Conservation (phyloP, 2,797 vertebrate species). For the Gymnoscopelus microlampas region DNA sequence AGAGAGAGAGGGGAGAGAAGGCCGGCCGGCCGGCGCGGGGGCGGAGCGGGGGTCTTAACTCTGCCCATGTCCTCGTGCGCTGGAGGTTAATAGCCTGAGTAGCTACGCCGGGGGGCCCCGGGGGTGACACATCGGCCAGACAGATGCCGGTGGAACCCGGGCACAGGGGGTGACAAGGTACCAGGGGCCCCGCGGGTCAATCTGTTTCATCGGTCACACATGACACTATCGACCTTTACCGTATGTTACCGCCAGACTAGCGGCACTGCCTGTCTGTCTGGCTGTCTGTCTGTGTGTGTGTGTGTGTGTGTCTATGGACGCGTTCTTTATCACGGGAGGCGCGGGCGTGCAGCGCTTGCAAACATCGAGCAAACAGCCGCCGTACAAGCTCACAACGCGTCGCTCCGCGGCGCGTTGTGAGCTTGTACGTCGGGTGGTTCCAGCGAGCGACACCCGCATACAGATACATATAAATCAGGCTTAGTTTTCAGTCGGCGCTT, state of each 20-base stretch:
- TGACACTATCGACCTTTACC: conserved; percentile 74
- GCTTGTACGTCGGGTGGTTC: too few species aligned
- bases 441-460: too few species aligned
- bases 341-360: conserved; percentile 56
- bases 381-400: too few species aligned
- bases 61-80: conserved; percentile 56
- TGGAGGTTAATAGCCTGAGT: conserved; percentile 78
- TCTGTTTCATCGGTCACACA: conserved; percentile 75
- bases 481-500: conserved; percentile 62
- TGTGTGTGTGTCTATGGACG: too few species aligned
- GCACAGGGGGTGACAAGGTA: conserved; percentile 65
- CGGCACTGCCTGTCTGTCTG: conserved; percentile 43
- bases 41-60: conserved; percentile 57
- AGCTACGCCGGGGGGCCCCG: conserved; percentile 70
- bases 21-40: conserved; percentile 1
- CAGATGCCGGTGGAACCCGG: conserved; percentile 60
- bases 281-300: too few species aligned
- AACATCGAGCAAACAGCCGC: conserved; percentile 57
- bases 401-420: too few species aligned
- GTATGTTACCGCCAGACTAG: conserved; percentile 63
- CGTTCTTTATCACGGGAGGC: conserved; percentile 55
- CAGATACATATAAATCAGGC: too few species aligned
- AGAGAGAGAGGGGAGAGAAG: conserved; percentile 59
- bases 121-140: conserved; percentile 67
- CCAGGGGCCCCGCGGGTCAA: conserved; percentile 59